Evolutionary conservation across 2,797 vertebrate species (phyloP).

Genomic region (Mus minutoides): DNA sequence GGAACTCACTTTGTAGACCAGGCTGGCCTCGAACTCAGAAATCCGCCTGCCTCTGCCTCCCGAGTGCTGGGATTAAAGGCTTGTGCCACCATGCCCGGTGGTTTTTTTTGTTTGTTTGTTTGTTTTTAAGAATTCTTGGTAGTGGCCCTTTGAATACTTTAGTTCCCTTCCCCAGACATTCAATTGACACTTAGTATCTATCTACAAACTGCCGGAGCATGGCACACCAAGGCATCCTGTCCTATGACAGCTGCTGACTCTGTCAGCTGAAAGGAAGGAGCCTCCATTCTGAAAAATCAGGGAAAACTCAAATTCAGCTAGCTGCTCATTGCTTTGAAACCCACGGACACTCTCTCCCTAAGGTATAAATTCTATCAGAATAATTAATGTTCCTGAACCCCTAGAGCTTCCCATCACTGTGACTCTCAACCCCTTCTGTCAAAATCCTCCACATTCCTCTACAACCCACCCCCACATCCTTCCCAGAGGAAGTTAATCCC

Average conservation of each 20-base stretch:
- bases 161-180: not conserved
- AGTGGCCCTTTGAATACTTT: not conserved
- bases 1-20: too few relatives aligned
- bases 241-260: not conserved
- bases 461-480: not conserved
- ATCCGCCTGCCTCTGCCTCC: too few relatives aligned
- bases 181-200: not conserved
- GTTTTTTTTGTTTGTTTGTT: too few relatives aligned
- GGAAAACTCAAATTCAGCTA: not conserved
- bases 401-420: not conserved
- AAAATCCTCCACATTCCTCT: not conserved
- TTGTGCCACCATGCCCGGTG: too few relatives aligned
- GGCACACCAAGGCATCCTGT: not conserved
- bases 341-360: not conserved
- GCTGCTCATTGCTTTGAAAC: not conserved
- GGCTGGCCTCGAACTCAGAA: too few relatives aligned
- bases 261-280: too few relatives aligned
- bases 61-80: too few relatives aligned
- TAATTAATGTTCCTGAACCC: not conserved
- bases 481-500: too few relatives aligned
- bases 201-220: not conserved
- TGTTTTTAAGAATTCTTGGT: too few relatives aligned
- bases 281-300: not conserved
- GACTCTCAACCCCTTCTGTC: not conserved
- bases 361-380: constrained; percentile 26